Base-by-base conservation (phyloP, 30 jellyfish, hydroid and myxozoan species). In the Aurelia aurita region DNA sequence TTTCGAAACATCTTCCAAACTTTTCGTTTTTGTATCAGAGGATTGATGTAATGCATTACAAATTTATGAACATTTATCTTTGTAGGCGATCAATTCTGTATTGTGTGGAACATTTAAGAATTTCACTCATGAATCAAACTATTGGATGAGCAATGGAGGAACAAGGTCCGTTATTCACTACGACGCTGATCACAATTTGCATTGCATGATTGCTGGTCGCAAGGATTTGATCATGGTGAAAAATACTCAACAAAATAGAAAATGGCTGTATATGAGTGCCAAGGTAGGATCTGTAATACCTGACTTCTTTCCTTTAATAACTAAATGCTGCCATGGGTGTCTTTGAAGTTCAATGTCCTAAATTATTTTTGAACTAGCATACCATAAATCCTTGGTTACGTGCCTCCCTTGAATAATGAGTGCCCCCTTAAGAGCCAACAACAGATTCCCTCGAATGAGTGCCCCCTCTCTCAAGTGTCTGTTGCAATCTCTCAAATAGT, bases 81-180 rank as follows among this genome's bases (percentile, higher is more conserved):
- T 20, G 69, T 79, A 91, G 98, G 98, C 98, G 11, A 65, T 91
- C 14, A 75, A 80, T 28, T 77, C 95, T 59, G 94, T 91, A 21
- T 68, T 91, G 39, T 91, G 98, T 69, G 98, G 98, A 22, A 91
- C 98, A 1, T 91, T 85, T 77, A 91, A 76, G 86, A 91, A 91
- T 71, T 91, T 65, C 31, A 91, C 98, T 6, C 98, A 91, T 69
- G 98, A 91, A 75, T 91, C 98, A 25, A 91, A 91, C 72, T 85
- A 85, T 54, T 91, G 98, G 98, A 91, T 91, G 90, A 91, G 98
- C 83, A 72, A 57, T 45, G 98, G 98, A 11, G 98, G 98, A 16
- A 91, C 98, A 31, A 61, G 98, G 57, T 91, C 98, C n/a, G 98
- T 91, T 31, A 83, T 91, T 23, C 98, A 91, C 66, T 91, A 91